Base-by-base conservation (phyloP, 2,888 invertebrate species). In the Antheraea yamamai region DNA sequence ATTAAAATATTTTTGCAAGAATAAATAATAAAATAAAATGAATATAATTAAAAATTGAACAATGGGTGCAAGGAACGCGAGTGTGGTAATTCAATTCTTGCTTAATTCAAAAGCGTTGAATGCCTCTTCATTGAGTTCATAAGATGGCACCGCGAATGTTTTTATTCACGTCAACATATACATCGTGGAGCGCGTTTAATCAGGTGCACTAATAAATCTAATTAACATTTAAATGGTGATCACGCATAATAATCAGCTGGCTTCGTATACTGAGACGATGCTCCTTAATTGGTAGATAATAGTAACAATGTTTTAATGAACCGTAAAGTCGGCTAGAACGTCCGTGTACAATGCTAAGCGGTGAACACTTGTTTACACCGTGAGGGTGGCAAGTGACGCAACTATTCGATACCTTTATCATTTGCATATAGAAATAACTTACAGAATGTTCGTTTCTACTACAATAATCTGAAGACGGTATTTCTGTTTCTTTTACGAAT, bases 161-260 rank as follows among this genome's bases (percentile, higher is more conserved):
- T 87, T 86, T 87, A 66, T 86, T 82, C 84, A 82, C 82, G 77
- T 82, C 79, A 84, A 82, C 84, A 79, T 83, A 83, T 83, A 81
- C 82, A 85, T 79, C 80, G 79, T 80, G 79, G 79, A 77, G 77
- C 77, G 77, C 76, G 87, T 94, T 91, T 93, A 89, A 88, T 91
- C 94, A 94, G 93, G 91, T 94, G 94, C 84, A 82, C 79, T 83
- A 86, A 89, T 91, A 92, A 92, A 92, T 91, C 88, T 93, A 93
- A 94, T 94, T 94, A 94, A 88, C 94, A 94, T 94, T 92, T 92
- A 94, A 93, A 94, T 94, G 93, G 89, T 94, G 90, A 93, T 88
- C 94, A 94, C 90, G 93, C 92, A 93, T 94, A 92, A 92, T 93
- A 92, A 94, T 93, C 92, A 93, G 90, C 85, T 90, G 89, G 89